Conservation (phyloP, 2,113 vertebrate species). For the Eretmochelys imbricata region DNA sequence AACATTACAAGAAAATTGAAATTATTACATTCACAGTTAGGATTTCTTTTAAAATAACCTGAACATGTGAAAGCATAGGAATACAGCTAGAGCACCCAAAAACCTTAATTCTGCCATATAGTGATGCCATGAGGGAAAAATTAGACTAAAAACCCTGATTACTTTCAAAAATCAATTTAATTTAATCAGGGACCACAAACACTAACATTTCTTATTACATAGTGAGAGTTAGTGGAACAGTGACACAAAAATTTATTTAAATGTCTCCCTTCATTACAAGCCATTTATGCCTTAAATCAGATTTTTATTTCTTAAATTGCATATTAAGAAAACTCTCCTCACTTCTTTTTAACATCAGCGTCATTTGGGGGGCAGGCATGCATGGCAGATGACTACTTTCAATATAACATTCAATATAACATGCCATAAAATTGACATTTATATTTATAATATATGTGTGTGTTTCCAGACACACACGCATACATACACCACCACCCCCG, state of each 20-base stretch:
- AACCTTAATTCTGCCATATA: not conserved
- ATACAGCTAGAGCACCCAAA: not conserved
- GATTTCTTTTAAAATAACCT: not conserved
- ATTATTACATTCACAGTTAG: not conserved
- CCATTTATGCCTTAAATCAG: not conserved
- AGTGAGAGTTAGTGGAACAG: not conserved
- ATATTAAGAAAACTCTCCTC: not conserved
- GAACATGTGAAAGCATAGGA: not conserved
- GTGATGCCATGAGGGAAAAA: not conserved
- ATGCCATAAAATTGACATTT: not conserved
- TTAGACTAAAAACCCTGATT: not conserved
- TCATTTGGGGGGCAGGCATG: not conserved
- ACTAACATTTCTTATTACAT: not conserved
- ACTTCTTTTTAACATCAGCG: not conserved
- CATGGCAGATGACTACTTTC: not conserved
- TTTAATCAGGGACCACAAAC: not conserved
- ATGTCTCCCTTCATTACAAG: not conserved
- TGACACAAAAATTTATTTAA: not conserved
- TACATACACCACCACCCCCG: not conserved
- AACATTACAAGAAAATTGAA: not conserved
- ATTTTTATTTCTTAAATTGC: not conserved
- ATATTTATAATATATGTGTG: not conserved
- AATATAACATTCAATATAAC: slow-evolving; percentile 2
- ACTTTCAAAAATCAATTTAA: not conserved
- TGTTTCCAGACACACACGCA: not conserved